phyloP scores from a whole-genome alignment of 2,888 invertebrate species.

The Cinara cedri region DNA sequence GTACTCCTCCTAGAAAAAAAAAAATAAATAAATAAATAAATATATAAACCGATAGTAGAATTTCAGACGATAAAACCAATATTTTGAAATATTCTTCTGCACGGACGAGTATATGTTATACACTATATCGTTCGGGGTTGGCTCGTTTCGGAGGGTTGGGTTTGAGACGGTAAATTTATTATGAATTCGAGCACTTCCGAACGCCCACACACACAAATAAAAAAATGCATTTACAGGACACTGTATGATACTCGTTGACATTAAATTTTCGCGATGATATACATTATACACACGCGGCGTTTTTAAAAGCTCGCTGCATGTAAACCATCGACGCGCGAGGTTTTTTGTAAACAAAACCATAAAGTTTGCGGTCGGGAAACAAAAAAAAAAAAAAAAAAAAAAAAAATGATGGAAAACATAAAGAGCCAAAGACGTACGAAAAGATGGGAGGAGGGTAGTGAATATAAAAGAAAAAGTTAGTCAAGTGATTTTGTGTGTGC shows the following conservation, averaged over 20 bases:
- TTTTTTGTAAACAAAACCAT: constrained; percentile 18
- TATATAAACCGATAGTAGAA: not conserved
- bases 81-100: not conserved
- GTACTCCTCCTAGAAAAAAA: too few species aligned
- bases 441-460: not conserved
- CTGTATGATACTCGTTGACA: not conserved
- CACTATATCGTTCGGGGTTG: not conserved
- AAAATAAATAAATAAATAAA: not conserved
- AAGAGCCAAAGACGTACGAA: not conserved
- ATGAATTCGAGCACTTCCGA: not conserved
- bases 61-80: not conserved
- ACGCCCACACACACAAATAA: not conserved
- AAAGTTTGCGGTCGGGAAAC: constrained; percentile 22
- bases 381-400: not conserved
- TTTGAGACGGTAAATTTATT: not conserved
- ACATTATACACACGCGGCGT: not conserved
- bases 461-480: constrained; percentile 19
- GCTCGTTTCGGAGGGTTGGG: not conserved
- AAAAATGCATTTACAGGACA: not conserved
- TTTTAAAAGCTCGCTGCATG: constrained; percentile 16
- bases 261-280: too few species aligned
- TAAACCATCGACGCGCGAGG: constrained; percentile 3
- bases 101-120: not conserved
- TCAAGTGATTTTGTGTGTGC: not conserved
- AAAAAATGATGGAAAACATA: not conserved